Base-by-base conservation (phyloP, 2,888 invertebrate species). In the Drymonia ruficornis region DNA sequence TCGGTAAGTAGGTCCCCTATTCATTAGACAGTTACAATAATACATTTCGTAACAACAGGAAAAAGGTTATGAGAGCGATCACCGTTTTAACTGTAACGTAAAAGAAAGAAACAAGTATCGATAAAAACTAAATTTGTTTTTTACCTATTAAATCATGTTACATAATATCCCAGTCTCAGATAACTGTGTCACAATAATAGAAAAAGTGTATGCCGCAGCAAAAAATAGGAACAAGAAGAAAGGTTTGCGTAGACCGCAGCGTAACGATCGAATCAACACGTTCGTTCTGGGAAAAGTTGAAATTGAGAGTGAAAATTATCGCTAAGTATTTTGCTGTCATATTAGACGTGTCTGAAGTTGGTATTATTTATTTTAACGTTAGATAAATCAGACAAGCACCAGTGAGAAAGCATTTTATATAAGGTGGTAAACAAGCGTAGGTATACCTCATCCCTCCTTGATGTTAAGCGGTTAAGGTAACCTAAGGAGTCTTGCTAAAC, bases 121-220 rank as follows among this genome's bases (percentile, higher is more conserved):
- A 65, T 68, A 79, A 78, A 76, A 76, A 67, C 50, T 55, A 49
- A 59, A 59, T 60, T 65, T 57, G 57, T 72, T 74, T 78, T 78
- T 76, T 47, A 13, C 34, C 75, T 78, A 75, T 87, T 84, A 79
- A 77, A 79, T 81, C 79, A 78, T 69, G 69, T 82, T 79, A 83
- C 81, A 84, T 84, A 89, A 89, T 80, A 74, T 77, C 75, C 23
- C 75, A 76, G 80, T 81, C 77, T 77, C 78, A 71, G 71, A 71
- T 76, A 86, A 84, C 81, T 84, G 78, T 86, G 88, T 81, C 89
- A 85, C 77, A 75, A 79, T 70, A 72, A 66, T 62, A 75, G 66
- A 76, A 84, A 87, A 87, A 84, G 66, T 75, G 56, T 68, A 67
- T 68, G 55, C 38, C 38, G 49, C 5, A 13, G 16, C 23, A 50